These are phyloP conservation scores for Alloplasta piceator DNA, from an alignment of 2,888 invertebrate species.

Conservation along the genomic window DNA sequence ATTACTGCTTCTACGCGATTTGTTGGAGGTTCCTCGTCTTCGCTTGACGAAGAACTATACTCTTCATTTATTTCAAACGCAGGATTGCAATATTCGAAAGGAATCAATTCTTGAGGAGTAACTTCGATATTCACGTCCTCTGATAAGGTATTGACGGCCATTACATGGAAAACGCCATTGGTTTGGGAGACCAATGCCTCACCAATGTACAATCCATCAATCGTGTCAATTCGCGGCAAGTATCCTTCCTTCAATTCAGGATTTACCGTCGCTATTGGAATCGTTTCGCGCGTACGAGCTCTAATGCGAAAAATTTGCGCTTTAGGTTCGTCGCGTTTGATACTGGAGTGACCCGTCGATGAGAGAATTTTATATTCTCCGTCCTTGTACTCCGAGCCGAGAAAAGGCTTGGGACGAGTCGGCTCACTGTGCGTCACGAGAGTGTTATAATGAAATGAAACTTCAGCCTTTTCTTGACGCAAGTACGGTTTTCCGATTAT, in stretches of 20 bases:
- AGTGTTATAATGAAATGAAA: neutral
- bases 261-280: neutral
- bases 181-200: neutral
- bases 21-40: neutral
- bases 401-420: neutral
- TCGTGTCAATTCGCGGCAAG: conserved; percentile 5
- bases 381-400: neutral
- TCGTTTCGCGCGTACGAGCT: neutral
- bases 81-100: neutral
- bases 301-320: neutral
- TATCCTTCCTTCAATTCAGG: conserved; percentile 7
- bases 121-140: conserved; percentile 14
- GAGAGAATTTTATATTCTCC: neutral
- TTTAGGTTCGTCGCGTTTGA: neutral
- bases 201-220: conserved; percentile 5
- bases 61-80: neutral
- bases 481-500: neutral
- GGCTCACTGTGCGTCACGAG: neutral
- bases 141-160: conserved; percentile 11
- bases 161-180: neutral
- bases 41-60: neutral
- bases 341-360: neutral
- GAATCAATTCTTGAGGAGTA: neutral
- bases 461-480: neutral
- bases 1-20: neutral